Evolutionary conservation across 2,888 invertebrate species (phyloP).

Genomic region (Diachrysia chrysitis): DNA sequence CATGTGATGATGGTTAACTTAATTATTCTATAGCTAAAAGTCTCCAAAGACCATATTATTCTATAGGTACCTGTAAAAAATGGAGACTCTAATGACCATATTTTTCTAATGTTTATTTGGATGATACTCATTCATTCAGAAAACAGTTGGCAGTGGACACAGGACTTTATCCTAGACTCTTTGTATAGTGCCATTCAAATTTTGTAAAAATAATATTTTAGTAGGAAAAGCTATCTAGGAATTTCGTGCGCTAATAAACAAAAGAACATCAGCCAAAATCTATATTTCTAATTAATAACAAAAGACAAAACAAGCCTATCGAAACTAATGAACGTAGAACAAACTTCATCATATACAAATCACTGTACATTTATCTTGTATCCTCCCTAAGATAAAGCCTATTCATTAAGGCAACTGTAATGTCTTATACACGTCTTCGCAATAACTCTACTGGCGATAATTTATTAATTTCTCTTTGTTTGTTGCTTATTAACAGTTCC

Average conservation of each 20-base stretch:
- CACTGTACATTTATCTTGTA: constrained; percentile 69
- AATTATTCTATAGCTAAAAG: too few relatives aligned
- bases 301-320: constrained; percentile 34
- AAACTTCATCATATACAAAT: constrained; percentile 65
- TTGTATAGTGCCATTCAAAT: too few relatives aligned
- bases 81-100: too few relatives aligned
- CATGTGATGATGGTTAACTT: too few relatives aligned
- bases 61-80: too few relatives aligned
- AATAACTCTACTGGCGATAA: constrained; percentile 77
- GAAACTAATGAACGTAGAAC: constrained; percentile 49
- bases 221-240: too few relatives aligned
- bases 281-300: constrained; percentile 19
- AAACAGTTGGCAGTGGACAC: too few relatives aligned
- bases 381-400: constrained; percentile 69
- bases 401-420: constrained; percentile 75
- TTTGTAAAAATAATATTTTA: too few relatives aligned
- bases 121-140: too few relatives aligned
- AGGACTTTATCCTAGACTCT: too few relatives aligned
- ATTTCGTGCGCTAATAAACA: background rate
- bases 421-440: constrained; percentile 71
- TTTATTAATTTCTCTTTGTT: constrained; percentile 86
- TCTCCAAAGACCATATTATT: too few relatives aligned
- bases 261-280: constrained; percentile 21
- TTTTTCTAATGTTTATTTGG: too few relatives aligned
- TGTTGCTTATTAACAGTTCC: constrained; percentile 78